Evolutionary conservation across 2,888 invertebrate species (phyloP).

Genomic region (Cheilosia vernalis): DNA sequence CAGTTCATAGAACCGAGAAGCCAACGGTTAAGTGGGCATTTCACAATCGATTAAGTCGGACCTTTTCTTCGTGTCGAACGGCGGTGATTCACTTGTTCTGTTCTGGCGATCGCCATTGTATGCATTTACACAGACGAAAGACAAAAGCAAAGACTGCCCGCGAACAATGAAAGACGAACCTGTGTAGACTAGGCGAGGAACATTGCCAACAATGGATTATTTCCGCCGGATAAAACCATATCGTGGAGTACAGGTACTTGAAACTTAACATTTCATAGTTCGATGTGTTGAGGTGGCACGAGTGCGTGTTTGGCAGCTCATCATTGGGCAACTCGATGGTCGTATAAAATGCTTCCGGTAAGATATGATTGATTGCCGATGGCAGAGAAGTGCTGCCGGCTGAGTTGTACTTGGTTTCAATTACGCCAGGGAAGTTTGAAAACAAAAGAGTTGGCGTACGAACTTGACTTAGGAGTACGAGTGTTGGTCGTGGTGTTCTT

Average conservation of each 20-base stretch:
- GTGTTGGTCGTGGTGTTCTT: no score
- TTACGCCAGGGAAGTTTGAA: background rate
- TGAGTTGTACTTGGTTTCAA: background rate
- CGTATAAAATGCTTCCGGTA: constrained; percentile 43
- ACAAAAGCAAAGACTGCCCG: constrained; percentile 2
- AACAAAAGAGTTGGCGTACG: constrained; percentile 1
- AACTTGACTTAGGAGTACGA: no score
- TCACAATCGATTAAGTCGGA: constrained; percentile 59
- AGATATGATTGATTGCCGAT: constrained; percentile 21
- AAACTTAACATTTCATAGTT: constrained; percentile 38
- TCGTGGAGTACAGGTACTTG: constrained; percentile 15
- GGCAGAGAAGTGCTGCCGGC: background rate
- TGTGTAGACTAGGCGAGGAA: constrained; percentile 1
- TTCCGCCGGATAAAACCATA: constrained; percentile 74
- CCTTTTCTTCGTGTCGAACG: constrained; percentile 48
- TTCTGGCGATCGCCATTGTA: constrained; percentile 1
- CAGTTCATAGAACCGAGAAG: constrained; percentile 64
- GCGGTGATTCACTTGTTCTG: constrained; percentile 59
- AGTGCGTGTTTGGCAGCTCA: constrained; percentile 17
- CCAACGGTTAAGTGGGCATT: constrained; percentile 68
- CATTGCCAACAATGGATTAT: constrained; percentile 70
- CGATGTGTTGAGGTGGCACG: background rate
- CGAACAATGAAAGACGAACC: constrained; percentile 16
- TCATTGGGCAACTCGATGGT: constrained; percentile 14
- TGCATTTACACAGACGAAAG: constrained; percentile 16